Evolutionary conservation across 2,888 invertebrate genomes (phyloP).

Genomic region (Lepetodrilus schrolli): DNA sequence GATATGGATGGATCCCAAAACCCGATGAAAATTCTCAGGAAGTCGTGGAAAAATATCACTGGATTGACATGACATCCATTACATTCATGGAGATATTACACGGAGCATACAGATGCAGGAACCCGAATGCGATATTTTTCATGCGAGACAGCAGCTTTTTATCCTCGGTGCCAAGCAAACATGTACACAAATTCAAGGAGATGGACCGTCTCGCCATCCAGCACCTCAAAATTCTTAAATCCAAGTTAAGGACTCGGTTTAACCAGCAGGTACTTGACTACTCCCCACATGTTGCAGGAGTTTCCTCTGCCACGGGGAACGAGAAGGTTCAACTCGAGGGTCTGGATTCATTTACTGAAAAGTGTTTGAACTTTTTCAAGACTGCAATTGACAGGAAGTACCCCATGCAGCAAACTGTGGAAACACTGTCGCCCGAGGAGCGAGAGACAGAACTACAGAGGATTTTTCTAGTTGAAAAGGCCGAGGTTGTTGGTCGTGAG

Average conservation of each 20-base stretch:
- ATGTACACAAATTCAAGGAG: constrained; percentile 53
- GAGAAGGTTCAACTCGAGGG: constrained; percentile 57
- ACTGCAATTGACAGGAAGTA: constrained; percentile 57
- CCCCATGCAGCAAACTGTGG: constrained; percentile 39
- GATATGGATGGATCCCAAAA: constrained; percentile 73
- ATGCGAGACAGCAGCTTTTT: constrained; percentile 55
- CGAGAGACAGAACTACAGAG: constrained; percentile 55
- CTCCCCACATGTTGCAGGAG: constrained; percentile 48
- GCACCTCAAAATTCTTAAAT: constrained; percentile 39
- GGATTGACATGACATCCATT: constrained; percentile 71
- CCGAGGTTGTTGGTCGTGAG: constrained; percentile 64
- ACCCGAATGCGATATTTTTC: constrained; percentile 71
- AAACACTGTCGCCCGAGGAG: not conserved
- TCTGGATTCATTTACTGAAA: constrained; percentile 62
- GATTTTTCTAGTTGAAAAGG: constrained; percentile 54
- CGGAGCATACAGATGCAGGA: constrained; percentile 68
- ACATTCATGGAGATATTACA: constrained; percentile 73
- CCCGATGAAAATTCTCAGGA: constrained; percentile 60
- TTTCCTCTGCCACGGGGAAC: constrained; percentile 48
- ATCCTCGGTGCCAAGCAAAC: constrained; percentile 53
- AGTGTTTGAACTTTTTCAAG: constrained; percentile 64
- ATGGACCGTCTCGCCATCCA: constrained; percentile 44
- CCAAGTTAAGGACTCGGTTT: constrained; percentile 40
- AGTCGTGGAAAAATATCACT: constrained; percentile 60
- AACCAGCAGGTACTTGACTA: constrained; percentile 60